Evolutionary conservation across 2,113 vertebrate genomes (phyloP), one percentile per base, ranked within the genome.

Genomic region (Lycaon pictus): DNA sequence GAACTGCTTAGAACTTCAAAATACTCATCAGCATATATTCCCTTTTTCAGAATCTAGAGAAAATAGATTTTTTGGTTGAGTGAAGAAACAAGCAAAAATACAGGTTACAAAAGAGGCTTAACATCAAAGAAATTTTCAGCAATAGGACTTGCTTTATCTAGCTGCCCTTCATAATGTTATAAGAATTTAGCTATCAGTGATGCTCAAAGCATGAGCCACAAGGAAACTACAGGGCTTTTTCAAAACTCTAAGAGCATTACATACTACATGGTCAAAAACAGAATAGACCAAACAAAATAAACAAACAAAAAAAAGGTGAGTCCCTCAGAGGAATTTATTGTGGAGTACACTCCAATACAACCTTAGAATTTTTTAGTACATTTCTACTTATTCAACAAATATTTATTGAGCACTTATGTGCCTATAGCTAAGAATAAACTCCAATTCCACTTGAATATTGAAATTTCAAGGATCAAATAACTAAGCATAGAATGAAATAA

Each of bases 1-100:
- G 95, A 98, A 97, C 29, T 97, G 95, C 97, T 98, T 97, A 97
- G 97, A 98, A 98, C 95, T 98, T 94, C 56, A 92, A 98, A 97
- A 95, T 81, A 97, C 77, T 53, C 97, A 96, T 96, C 67, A 93
- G 93, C 95, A 98, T 97, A 92, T 60, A 95, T 0, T 92, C 93
- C 81, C 48, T 88, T 97, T 97, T 97, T 88, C 48, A 11, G 71
- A 98, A 77, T 58, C 95, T 95, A 94, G 76, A 96, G 95, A 98
- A 65, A 96, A 94, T 7, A 97, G 32, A 82, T 72, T 80, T 95
- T 95, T 97, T 87, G 77, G 72, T 79, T 82, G 27, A 77, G 0
- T 0, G 60, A 89, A n/a, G 74, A 81, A 67, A 93, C 83, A 95
- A 94, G 92, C 81, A 95, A 94, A 94, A 97, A 6, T 62, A 74